Evolutionary conservation across 1,140 invertebrate genomes (phyloP).

Genomic region (Hycleus phaleratus): DNA sequence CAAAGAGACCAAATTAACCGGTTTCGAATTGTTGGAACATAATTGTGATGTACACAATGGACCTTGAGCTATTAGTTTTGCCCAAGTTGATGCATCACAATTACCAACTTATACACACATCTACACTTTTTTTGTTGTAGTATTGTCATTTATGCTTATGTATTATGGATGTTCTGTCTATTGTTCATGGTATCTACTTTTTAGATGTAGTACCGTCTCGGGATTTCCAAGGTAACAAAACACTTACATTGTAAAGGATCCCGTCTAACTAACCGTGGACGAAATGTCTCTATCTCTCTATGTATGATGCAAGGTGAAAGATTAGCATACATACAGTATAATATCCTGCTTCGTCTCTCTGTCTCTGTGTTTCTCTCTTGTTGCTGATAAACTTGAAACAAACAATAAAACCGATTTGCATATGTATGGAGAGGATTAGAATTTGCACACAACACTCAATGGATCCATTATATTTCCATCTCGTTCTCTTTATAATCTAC

Average conservation of each 20-base stretch:
- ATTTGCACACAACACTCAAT: constrained; percentile 23
- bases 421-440: constrained; percentile 35
- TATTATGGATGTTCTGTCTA: too few species aligned
- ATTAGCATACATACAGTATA: constrained; percentile 29
- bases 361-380: too few species aligned
- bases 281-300: not conserved
- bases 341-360: not conserved
- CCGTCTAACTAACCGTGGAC: constrained; percentile 23
- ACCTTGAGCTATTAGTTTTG: too few species aligned
- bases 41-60: too few species aligned
- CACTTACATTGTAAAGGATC: constrained; percentile 14
- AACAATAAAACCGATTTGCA: constrained; percentile 37
- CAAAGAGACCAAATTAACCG: too few species aligned
- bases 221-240: constrained; percentile 17
- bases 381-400: constrained; percentile 33
- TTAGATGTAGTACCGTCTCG: not conserved
- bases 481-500: too few species aligned
- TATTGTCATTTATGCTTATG: too few species aligned
- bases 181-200: too few species aligned
- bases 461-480: constrained; percentile 1
- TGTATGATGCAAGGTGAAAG: constrained; percentile 17
- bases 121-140: too few species aligned
- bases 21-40: too few species aligned
- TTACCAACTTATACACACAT: too few species aligned
- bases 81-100: too few species aligned